Evolutionary conservation across 2,113 vertebrate genomes (phyloP).

Genomic region (Mystacornis crossleyi): DNA sequence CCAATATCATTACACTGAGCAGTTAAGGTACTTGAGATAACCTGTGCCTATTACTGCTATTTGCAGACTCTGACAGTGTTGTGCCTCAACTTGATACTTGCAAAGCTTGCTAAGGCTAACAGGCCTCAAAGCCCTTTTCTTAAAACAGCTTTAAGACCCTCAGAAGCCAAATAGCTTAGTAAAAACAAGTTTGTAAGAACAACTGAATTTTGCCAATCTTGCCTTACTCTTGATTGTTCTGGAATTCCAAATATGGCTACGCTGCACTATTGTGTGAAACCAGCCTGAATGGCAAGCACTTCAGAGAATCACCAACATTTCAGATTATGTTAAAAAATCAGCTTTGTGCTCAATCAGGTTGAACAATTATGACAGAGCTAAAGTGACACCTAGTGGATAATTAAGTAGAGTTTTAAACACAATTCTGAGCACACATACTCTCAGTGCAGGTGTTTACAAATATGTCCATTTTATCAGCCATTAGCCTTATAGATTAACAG

Average conservation of each 20-base stretch:
- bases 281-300: background rate
- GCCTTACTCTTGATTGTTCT: background rate
- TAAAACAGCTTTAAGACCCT: background rate
- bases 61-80: background rate
- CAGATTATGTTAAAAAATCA: background rate
- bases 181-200: background rate
- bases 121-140: background rate
- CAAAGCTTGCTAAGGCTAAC: background rate
- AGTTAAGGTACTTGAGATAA: background rate
- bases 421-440: background rate
- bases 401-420: background rate
- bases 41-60: background rate
- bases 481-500: background rate
- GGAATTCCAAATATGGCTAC: background rate
- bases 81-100: background rate
- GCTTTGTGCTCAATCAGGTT: background rate
- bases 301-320: background rate
- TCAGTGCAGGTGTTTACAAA: background rate
- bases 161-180: background rate
- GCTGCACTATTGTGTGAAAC: background rate
- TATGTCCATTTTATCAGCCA: background rate
- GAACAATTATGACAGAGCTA: background rate
- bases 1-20: background rate
- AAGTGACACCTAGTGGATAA: conserved; percentile 43
- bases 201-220: background rate